Evolutionary conservation across 2,113 vertebrate genomes (phyloP).

Genomic region (Stigmatopora nigra): DNA sequence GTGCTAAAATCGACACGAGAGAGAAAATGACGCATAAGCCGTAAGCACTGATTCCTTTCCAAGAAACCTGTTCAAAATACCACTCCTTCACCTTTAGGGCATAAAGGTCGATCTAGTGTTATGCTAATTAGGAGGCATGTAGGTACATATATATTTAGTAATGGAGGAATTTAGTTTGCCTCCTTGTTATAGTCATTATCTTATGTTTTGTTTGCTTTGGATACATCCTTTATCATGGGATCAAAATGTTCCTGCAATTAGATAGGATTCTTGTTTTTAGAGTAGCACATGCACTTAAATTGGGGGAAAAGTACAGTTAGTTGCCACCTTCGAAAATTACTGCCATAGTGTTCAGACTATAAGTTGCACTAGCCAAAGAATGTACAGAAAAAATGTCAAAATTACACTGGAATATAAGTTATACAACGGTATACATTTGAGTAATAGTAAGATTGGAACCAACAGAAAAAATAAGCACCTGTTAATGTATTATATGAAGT

Average conservation of each 20-base stretch:
- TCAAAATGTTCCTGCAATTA: neutral
- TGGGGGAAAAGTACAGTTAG: no score
- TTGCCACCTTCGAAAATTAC: no score
- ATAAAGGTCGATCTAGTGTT: neutral
- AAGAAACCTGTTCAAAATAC: conserved; percentile 8
- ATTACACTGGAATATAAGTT: no score
- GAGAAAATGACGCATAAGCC: conserved; percentile 1
- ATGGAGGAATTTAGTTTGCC: neutral
- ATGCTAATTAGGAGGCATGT: neutral
- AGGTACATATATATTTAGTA: conserved; percentile 7
- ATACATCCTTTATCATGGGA: conserved; percentile 22
- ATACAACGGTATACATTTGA: no score
- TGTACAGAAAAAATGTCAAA: no score
- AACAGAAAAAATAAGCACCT: no score
- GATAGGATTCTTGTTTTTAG: neutral
- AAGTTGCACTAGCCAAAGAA: no score
- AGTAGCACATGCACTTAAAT: no score
- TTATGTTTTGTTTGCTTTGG: conserved; percentile 34
- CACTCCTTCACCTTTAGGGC: conserved; percentile 2
- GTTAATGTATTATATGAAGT: no score
- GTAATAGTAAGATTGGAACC: no score
- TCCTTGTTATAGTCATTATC: neutral
- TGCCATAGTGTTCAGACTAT: no score
- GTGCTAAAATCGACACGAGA: neutral
- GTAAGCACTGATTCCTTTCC: neutral